Evolutionary conservation across 2,113 vertebrate species (phyloP).

Genomic region (Mionectes macconnelli): DNA sequence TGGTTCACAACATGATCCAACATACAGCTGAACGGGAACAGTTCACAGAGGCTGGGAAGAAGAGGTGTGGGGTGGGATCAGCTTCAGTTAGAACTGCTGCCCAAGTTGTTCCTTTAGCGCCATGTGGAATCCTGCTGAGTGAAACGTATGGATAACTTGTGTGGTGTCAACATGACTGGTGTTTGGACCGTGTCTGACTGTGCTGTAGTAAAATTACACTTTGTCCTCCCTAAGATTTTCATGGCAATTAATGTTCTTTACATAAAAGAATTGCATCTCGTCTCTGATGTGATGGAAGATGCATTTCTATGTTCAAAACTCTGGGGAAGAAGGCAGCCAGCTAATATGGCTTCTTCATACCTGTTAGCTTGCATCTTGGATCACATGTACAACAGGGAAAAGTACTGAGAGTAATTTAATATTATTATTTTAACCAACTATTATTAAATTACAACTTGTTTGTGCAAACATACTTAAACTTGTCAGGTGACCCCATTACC

Average conservation of each 20-base stretch:
- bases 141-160: background rate
- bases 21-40: accelerated
- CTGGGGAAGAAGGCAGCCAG: background rate
- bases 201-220: background rate
- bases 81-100: background rate
- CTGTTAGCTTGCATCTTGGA: background rate
- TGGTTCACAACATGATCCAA: background rate
- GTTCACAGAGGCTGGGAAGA: background rate
- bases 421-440: conserved; percentile 1
- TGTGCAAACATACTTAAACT: background rate
- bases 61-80: background rate
- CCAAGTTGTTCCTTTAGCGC: background rate
- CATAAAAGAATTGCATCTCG: background rate
- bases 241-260: background rate
- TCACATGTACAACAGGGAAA: background rate
- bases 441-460: conserved; percentile 25
- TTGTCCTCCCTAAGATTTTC: background rate
- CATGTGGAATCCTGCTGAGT: background rate
- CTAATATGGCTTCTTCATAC: background rate
- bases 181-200: background rate
- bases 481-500: background rate
- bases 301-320: accelerated
- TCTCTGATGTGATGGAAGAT: background rate
- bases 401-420: conserved; percentile 4
- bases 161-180: background rate